These are phyloP conservation scores for Fragum fragum DNA, from an alignment of 2,888 invertebrate genomes.

Conservation along the genomic window DNA sequence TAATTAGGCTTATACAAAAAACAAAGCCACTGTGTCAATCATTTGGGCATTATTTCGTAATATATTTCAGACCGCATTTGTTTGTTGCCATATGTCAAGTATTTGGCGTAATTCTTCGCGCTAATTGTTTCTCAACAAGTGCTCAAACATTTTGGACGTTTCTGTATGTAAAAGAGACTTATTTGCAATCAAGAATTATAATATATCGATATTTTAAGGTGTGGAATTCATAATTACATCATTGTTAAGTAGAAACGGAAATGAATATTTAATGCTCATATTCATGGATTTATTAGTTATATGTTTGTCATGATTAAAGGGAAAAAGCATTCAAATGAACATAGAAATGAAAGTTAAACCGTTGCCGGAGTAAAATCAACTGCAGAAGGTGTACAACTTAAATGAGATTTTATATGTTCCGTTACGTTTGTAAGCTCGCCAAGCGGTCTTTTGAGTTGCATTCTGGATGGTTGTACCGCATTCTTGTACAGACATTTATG, in stretches of 20 bases:
- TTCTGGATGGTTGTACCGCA: not conserved
- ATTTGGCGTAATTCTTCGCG: not conserved
- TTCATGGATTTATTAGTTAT: too few relatives aligned
- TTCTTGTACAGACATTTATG: not conserved
- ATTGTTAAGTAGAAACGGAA: too few relatives aligned
- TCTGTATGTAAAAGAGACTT: not conserved
- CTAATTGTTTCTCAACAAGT: not conserved
- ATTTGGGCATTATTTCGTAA: slow-evolving; percentile 4
- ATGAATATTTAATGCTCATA: too few relatives aligned
- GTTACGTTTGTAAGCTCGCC: not conserved
- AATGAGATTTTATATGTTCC: not conserved
- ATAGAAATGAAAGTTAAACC: too few relatives aligned
- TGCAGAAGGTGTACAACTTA: not conserved
- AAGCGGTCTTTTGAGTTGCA: slow-evolving; percentile 6
- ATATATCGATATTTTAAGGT: too few relatives aligned
- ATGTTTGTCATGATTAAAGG: too few relatives aligned
- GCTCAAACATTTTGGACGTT: not conserved
- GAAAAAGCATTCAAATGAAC: too few relatives aligned
- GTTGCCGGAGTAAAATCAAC: not conserved
- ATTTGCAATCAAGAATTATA: too few relatives aligned
- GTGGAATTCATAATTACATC: too few relatives aligned
- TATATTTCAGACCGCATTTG: not conserved
- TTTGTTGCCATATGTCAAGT: slow-evolving; percentile 8
- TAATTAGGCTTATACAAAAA: slow-evolving; percentile 8
- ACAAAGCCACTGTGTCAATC: slow-evolving; percentile 21